Conservation (phyloP, 2,797 vertebrate genomes). For the Oreonectes daqikongensis region DNA sequence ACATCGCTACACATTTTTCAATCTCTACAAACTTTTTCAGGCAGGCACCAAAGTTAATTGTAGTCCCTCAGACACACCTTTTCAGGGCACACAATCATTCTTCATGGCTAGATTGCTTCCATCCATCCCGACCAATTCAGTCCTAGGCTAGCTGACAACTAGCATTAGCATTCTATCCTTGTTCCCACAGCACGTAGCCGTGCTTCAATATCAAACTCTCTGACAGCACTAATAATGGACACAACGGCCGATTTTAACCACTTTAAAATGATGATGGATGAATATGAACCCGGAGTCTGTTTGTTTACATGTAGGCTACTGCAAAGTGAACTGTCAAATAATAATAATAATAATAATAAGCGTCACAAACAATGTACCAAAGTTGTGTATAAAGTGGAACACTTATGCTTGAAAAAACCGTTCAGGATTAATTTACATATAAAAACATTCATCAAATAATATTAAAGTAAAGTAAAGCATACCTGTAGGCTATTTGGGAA, state of each 20-base stretch:
- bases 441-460: no score
- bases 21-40: background rate
- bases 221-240: conserved; percentile 70
- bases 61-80: conserved; percentile 10
- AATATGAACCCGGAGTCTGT: conserved; percentile 33
- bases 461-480: no score
- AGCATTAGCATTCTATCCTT: conserved; percentile 74
- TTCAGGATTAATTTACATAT: no score
- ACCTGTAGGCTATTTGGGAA: no score
- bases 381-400: no score
- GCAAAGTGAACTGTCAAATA: background rate
- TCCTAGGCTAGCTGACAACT: conserved; percentile 73
- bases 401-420: no score
- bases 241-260: conserved; percentile 73
- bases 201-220: conserved; percentile 70
- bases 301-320: background rate
- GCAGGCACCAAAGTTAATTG: conserved; percentile 23
- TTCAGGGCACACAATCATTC: conserved; percentile 46
- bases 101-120: conserved; percentile 48
- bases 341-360: background rate
- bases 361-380: no score
- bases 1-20: background rate
- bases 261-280: conserved; percentile 74
- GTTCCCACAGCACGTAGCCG: conserved; percentile 66
- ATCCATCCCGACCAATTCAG: conserved; percentile 62